Evolutionary conservation across 2,888 invertebrate species (phyloP).

Genomic region (Achlya flavicornis): DNA sequence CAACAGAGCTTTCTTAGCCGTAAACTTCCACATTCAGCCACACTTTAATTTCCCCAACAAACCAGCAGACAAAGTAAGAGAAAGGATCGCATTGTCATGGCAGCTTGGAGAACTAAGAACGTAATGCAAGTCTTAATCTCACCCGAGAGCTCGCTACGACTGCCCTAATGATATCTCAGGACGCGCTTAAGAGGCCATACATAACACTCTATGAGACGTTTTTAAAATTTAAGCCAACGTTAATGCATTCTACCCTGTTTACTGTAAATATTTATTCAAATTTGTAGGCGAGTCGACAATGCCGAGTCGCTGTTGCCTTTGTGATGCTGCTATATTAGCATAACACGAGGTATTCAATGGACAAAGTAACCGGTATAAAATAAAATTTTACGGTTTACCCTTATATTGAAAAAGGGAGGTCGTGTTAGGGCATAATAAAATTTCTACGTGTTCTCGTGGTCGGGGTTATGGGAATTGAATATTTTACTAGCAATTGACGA

Average conservation of each 20-base stretch:
- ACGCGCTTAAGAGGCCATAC: constrained; percentile 80
- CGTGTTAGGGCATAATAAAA: constrained; percentile 70
- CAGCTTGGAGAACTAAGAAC: constrained; percentile 55
- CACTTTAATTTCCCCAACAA: constrained; percentile 56
- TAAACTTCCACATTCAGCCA: constrained; percentile 27
- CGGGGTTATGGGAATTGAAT: constrained; percentile 60
- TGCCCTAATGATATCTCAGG: constrained; percentile 81
- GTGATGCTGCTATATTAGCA: constrained; percentile 72
- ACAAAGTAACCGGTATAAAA: constrained; percentile 76
- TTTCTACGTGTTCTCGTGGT: constrained; percentile 57
- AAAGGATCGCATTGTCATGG: constrained; percentile 57
- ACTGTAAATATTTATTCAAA: constrained; percentile 82
- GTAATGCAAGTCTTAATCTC: constrained; percentile 73
- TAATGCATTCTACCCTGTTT: constrained; percentile 79
- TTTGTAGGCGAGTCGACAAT: constrained; percentile 75
- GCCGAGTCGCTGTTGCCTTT: constrained; percentile 61
- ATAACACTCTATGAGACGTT: constrained; percentile 82
- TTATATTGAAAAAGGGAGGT: constrained; percentile 74
- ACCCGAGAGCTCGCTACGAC: constrained; percentile 61
- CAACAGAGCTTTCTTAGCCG: constrained; percentile 25
- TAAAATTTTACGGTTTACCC: constrained; percentile 78
- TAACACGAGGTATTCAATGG: constrained; percentile 76
- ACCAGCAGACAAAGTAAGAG: constrained; percentile 45
- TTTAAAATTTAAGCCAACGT: constrained; percentile 82
- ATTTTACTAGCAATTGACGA: constrained; percentile 52